Evolutionary conservation across 2,113 vertebrate genomes (phyloP).

Genomic region (Prunella himalayana): DNA sequence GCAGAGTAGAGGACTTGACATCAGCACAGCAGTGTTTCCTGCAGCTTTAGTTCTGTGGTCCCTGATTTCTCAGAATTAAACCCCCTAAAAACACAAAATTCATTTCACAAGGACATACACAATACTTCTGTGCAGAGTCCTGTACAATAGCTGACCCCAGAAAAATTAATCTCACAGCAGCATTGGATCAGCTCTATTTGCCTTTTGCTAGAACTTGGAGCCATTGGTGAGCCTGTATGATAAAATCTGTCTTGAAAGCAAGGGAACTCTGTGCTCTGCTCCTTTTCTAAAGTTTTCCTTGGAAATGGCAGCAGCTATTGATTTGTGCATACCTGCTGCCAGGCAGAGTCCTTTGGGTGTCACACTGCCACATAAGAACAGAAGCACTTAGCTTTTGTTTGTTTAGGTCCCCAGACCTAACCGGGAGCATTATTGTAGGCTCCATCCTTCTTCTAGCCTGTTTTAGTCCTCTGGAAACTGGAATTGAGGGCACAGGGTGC

Average conservation of each 20-base stretch:
- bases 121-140: neutral
- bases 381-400: neutral
- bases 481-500: neutral
- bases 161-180: neutral
- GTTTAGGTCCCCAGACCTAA: neutral
- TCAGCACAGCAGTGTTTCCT: neutral
- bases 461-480: neutral
- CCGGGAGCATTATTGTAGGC: neutral
- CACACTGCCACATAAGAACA: accelerated
- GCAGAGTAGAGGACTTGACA: neutral
- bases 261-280: neutral
- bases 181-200: neutral
- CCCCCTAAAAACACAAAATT: accelerated
- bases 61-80: neutral
- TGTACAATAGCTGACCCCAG: neutral
- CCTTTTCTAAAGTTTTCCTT: neutral
- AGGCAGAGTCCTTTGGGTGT: neutral
- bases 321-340: neutral
- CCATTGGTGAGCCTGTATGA: neutral
- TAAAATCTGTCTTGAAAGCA: neutral
- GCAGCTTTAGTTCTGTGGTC: neutral
- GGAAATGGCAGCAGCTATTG: neutral
- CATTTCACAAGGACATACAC: accelerated
- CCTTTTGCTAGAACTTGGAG: neutral
- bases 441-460: neutral